Base-by-base conservation (phyloP, 2,797 vertebrate species). In the Enteromius mattozi region DNA sequence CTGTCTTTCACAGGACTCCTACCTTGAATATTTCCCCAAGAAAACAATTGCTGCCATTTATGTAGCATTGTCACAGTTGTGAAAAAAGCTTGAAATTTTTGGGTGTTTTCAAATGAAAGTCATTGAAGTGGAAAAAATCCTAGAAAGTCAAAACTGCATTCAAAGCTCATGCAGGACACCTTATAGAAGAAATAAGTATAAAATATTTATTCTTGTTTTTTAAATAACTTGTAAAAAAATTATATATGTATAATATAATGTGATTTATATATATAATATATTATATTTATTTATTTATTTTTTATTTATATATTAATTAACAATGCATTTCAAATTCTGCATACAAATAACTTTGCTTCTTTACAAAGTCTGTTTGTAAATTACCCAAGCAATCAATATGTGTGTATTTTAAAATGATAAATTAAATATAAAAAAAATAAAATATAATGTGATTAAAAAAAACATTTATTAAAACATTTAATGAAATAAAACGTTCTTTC, bases 1-100 rank as follows among this genome's bases (percentile, higher is more conserved):
- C 79, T 24, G 4, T 45, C 17, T 66, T 37, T 37, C 27, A 27
- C 45, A 47, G 0, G 69, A 81, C 45, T 88, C 82, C 17, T 65
- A 24, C 19, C 6, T 79, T 61, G 1, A 65, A 65, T 74, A 49
- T 37, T 40, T 66, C 33, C 21, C 3, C 6, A 12, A 30, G 5
- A 9, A 75, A 66, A 17, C 33, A 40, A 40, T 17, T 27, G 8
- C 4, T 6, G 8, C 19, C 27, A 7, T 27, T 65, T 8, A 37
- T 24, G 6, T 27, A 61, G 14, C 14, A 24, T 40, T 17, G 21
- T 16, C 35, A 63, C 40, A 19, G 78, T 54, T 21, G 16, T 69
- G 47, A 45, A 69, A 27, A 80, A 69, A 33, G 21, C 17, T 24
- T 70, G 27, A 33, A 16, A 42, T 45, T 24, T 70, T 13, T 45